These are phyloP conservation scores for Nephotettix cincticeps DNA, from an alignment of 1,140 invertebrate species.

Conservation along the genomic window DNA sequence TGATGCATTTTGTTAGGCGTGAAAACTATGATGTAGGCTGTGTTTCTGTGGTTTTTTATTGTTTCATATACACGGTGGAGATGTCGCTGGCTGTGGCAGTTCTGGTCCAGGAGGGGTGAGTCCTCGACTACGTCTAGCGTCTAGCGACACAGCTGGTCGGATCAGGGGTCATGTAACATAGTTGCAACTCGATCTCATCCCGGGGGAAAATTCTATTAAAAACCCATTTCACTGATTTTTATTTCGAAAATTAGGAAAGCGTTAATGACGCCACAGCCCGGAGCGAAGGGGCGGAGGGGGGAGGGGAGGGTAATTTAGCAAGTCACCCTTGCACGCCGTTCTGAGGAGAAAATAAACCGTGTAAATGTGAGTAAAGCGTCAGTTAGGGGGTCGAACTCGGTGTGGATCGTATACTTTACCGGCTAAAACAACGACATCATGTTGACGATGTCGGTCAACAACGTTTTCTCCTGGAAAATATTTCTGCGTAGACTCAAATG, in stretches of 20 bases:
- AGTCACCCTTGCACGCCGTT: neutral
- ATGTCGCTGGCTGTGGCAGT: too few species aligned
- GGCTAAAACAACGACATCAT: too few species aligned
- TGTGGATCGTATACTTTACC: too few species aligned
- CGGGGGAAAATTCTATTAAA: conserved; percentile 6
- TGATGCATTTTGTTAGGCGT: too few species aligned
- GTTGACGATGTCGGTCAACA: too few species aligned
- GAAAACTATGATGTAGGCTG: too few species aligned
- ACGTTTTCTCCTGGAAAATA: too few species aligned
- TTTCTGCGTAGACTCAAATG: too few species aligned
- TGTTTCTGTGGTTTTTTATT: too few species aligned
- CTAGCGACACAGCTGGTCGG: neutral
- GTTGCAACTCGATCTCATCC: neutral
- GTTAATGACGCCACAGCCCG: conserved; percentile 12
- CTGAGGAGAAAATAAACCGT: conserved; percentile 6
- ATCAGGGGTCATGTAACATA: neutral
- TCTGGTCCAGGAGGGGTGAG: too few species aligned
- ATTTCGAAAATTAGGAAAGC: conserved; percentile 20
- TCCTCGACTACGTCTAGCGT: neutral
- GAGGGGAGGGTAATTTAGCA: conserved; percentile 9
- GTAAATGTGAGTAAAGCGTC: neutral
- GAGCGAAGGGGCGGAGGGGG: neutral
- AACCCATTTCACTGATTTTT: conserved; percentile 18
- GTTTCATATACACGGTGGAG: too few species aligned
- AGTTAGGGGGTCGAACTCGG: too few species aligned